Conservation (phyloP, 2,797 vertebrate genomes). For the Psittacula derbiana region DNA sequence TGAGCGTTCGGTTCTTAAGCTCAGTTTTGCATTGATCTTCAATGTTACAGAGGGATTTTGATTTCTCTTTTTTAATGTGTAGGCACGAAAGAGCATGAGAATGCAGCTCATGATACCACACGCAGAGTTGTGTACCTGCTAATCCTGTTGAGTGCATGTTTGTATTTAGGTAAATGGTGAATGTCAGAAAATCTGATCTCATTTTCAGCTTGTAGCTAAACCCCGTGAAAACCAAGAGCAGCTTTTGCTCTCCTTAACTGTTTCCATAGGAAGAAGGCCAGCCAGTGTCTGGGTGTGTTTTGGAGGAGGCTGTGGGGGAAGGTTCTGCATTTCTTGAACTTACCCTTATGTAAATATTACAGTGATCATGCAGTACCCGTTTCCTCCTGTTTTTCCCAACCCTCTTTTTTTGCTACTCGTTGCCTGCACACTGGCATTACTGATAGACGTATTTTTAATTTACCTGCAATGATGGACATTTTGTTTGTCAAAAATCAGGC, state of each 20-base stretch:
- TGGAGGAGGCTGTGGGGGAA: slow-evolving; percentile 62
- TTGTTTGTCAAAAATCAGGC: slow-evolving; percentile 70
- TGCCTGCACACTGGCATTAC: not conserved
- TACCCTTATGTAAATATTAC: slow-evolving; percentile 34
- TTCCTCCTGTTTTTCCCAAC: not conserved
- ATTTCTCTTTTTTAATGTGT: not conserved
- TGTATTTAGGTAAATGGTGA: not conserved
- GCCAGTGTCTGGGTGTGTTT: slow-evolving; percentile 50
- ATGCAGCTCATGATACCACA: not conserved
- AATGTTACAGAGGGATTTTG: not conserved
- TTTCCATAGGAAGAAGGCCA: slow-evolving; percentile 53
- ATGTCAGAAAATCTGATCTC: slow-evolving; percentile 10
- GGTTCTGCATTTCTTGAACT: slow-evolving; percentile 26
- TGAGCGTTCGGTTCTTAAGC: not conserved
- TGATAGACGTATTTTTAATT: not conserved
- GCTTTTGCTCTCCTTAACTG: slow-evolving; percentile 32
- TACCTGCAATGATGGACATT: slow-evolving; percentile 56
- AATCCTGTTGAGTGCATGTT: not conserved
- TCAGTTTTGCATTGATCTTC: not conserved
- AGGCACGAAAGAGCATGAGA: not conserved
- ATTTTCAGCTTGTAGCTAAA: slow-evolving; percentile 41
- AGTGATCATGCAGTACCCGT: not conserved
- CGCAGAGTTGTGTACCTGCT: not conserved
- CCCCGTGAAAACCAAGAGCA: slow-evolving; percentile 33
- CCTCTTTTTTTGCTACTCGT: not conserved